A percentile compares a stretch with the other conserved stretches of the same genome.
Conservation (phyloP, 1,140 invertebrate species). For the Pachyrhynchus sulphureomaculatus region DNA sequence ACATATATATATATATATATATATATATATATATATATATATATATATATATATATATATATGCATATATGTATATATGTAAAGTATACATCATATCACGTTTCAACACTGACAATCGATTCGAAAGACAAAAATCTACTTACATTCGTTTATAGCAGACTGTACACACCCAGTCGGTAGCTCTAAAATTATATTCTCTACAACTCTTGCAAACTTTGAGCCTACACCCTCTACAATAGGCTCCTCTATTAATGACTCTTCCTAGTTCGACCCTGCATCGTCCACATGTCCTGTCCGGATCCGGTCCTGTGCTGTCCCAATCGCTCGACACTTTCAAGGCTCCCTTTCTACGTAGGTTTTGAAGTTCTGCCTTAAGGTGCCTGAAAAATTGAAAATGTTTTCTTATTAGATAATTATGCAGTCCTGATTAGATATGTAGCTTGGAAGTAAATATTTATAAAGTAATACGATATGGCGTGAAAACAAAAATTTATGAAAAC, state of each 20-base stretch:
- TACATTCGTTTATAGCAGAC: conserved; percentile 76
- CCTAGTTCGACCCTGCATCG: conserved; percentile 70
- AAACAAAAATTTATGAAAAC: no score
- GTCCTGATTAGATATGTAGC: no score
- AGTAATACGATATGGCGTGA: no score
- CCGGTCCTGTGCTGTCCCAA: conserved; percentile 48
- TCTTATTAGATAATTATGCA: no score
- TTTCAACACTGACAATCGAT: no score
- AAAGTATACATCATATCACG: no score
- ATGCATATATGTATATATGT: no score
- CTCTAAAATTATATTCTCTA: conserved; percentile 61
- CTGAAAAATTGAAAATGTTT: conserved; percentile 50
- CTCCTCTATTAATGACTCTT: conserved; percentile 73
- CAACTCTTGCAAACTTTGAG: conserved; percentile 74
- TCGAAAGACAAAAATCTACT: no score
- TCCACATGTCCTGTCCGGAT: conserved; percentile 64
- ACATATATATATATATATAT: no score
- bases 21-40: no score
- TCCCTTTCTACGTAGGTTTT: conserved; percentile 61
- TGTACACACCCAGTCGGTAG: conserved; percentile 71
- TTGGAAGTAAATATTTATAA: no score
- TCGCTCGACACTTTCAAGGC: conserved; percentile 52
- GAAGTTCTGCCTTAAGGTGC: conserved; percentile 65
- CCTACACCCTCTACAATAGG: conserved; percentile 67
- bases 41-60: no score